phyloP scores from a whole-genome alignment of 2,888 invertebrate genomes.

The Danaus chrysippus region DNA sequence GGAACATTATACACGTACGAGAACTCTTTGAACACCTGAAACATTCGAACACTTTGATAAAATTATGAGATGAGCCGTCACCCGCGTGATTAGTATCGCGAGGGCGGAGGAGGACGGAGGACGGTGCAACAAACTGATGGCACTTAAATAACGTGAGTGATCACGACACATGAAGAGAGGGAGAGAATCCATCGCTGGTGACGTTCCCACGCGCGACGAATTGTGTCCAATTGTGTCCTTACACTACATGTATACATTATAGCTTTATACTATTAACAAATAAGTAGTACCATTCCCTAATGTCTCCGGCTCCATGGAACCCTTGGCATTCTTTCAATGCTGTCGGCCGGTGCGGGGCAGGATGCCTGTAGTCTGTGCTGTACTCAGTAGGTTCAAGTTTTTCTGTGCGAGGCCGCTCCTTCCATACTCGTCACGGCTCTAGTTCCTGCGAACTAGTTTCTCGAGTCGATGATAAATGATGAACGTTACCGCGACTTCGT shows the following conservation, averaged over 20 bases:
- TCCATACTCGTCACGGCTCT: not conserved
- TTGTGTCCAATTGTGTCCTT: slow-evolving; percentile 15
- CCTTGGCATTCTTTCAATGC: too few relatives aligned
- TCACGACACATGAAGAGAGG: slow-evolving; percentile 12
- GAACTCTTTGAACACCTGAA: too few relatives aligned
- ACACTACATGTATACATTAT: not conserved
- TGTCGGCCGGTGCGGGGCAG: too few relatives aligned
- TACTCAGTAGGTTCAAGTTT: not conserved
- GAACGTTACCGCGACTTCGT: not conserved
- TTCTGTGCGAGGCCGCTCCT: not conserved
- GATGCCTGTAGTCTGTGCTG: not conserved
- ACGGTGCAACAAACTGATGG: slow-evolving; percentile 13
- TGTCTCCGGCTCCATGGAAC: too few relatives aligned
- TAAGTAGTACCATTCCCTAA: not conserved
- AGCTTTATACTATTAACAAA: not conserved
- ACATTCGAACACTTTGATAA: too few relatives aligned
- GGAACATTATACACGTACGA: too few relatives aligned
- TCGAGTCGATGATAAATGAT: not conserved
- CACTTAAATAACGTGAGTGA: slow-evolving; percentile 23
- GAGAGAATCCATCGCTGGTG: slow-evolving; percentile 16
- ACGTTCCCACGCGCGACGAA: slow-evolving; percentile 18
- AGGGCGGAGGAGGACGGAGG: not conserved
- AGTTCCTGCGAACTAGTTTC: not conserved
- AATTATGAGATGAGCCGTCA: not conserved
- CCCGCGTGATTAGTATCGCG: not conserved